A percentile compares a stretch with the other conserved stretches of the same genome.
phyloP scores from a whole-genome alignment of 2,888 invertebrate genomes.

The Drosophila nr. medialis region DNA sequence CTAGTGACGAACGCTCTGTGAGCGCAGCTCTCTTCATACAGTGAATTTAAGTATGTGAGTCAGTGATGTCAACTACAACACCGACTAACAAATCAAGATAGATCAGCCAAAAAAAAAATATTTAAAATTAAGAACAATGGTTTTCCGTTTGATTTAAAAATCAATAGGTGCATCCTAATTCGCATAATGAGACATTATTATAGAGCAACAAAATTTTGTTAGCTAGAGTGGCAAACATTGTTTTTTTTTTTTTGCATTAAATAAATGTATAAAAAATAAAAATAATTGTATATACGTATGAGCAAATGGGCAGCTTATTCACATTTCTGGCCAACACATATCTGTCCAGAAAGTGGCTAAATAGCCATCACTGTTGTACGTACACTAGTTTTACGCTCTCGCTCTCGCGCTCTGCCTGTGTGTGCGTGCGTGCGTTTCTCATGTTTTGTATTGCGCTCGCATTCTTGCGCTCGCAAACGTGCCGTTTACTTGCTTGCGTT shows the following conservation, averaged over 20 bases:
- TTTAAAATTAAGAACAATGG: neutral
- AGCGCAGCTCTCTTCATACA: neutral
- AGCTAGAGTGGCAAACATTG: neutral
- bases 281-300: neutral
- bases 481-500: constrained; percentile 15
- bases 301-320: neutral
- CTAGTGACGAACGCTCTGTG: neutral
- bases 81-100: neutral
- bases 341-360: neutral
- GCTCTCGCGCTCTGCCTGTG: neutral
- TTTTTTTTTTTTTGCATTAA: neutral
- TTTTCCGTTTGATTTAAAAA: neutral
- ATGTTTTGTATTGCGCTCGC: constrained; percentile 11
- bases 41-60: neutral
- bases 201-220: neutral
- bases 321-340: neutral
- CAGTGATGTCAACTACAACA: neutral
- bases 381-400: neutral
- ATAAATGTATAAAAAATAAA: neutral
- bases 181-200: neutral
- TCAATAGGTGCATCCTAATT: neutral
- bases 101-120: neutral
- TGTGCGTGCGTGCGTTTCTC: neutral
- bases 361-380: neutral
- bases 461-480: constrained; percentile 23